phyloP scores from a whole-genome alignment of 2,113 vertebrate species.

The Ptyas mucosa region DNA sequence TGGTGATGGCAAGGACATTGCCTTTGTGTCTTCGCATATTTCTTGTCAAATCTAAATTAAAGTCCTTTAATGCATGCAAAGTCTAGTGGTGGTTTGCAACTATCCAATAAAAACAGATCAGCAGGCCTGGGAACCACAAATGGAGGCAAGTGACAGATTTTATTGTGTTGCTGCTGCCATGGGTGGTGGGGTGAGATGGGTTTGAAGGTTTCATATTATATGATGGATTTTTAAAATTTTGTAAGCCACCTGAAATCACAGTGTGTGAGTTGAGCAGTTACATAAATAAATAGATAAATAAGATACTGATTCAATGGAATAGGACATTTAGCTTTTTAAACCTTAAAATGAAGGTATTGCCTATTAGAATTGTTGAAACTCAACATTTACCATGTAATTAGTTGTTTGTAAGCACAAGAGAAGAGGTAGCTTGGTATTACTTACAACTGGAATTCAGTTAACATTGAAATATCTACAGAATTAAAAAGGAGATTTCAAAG shows the following conservation, averaged over 20 bases:
- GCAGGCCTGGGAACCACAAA: background rate
- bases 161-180: background rate
- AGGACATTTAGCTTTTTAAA: background rate
- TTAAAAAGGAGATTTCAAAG: background rate
- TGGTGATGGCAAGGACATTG: background rate
- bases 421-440: background rate
- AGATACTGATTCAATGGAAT: background rate
- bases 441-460: background rate
- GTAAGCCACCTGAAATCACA: too few species aligned
- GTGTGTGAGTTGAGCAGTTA: background rate
- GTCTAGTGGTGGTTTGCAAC: background rate
- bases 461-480: background rate
- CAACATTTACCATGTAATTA: background rate
- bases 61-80: background rate
- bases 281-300: background rate
- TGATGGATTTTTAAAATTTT: too few species aligned
- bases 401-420: too few species aligned
- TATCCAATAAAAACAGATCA: background rate
- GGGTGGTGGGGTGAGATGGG: too few species aligned
- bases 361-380: background rate
- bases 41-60: background rate
- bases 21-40: background rate
- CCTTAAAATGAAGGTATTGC: background rate
- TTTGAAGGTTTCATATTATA: too few species aligned
- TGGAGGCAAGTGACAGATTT: background rate